Evolutionary conservation across 2,113 vertebrate genomes (phyloP).

Genomic region (Ceratotherium simum): DNA sequence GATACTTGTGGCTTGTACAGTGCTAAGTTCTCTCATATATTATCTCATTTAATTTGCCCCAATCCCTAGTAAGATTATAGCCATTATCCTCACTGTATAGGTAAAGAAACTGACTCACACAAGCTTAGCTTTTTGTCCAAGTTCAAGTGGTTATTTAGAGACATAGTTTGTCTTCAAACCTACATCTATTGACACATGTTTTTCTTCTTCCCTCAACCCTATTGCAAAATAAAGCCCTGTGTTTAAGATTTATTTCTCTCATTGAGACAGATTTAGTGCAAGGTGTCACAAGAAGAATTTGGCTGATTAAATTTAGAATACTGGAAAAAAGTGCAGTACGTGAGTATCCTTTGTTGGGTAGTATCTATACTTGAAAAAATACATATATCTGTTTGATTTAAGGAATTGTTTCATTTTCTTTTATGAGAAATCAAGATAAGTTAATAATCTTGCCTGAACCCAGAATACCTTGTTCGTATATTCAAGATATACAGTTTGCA

Average conservation of each 20-base stretch:
- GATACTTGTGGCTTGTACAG: not conserved
- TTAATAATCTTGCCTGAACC: not conserved
- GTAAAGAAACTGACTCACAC: not conserved
- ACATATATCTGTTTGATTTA: not conserved
- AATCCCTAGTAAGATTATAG: not conserved
- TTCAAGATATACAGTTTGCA: not conserved
- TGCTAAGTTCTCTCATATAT: not conserved
- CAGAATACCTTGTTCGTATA: not conserved
- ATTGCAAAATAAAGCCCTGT: not conserved
- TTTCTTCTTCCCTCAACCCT: not conserved
- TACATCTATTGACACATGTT: not conserved
- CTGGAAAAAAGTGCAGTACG: not conserved
- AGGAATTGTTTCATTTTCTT: constrained; percentile 16
- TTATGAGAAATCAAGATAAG: not conserved
- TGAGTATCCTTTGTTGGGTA: not conserved
- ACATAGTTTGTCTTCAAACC: not conserved
- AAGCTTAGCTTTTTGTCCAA: not conserved
- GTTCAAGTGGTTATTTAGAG: not conserved
- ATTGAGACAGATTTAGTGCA: not conserved
- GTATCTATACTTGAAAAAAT: constrained; percentile 21
- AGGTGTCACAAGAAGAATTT: not conserved
- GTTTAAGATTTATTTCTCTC: not conserved
- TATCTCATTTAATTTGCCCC: not conserved
- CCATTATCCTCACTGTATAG: not conserved
- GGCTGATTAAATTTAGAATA: not conserved